A percentile compares a stretch with the other conserved stretches of the same genome.
Conservation (phyloP, 2,888 invertebrate species). For the Pseudococcus longispinus region DNA sequence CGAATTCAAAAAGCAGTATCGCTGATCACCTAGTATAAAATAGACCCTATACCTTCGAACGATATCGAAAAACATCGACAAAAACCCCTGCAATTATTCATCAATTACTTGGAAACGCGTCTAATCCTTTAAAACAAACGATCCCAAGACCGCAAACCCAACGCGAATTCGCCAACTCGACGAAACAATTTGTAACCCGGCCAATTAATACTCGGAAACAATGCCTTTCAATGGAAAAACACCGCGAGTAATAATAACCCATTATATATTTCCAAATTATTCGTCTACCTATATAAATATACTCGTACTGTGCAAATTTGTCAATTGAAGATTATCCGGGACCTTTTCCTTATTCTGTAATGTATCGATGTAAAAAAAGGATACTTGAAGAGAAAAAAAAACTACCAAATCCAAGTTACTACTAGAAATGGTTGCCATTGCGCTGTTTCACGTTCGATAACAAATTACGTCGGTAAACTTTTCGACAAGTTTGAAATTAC, state of each 20-base stretch:
- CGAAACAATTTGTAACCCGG: conserved; percentile 22
- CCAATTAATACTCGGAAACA: conserved; percentile 17
- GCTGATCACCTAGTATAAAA: no score
- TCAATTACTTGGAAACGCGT: background rate
- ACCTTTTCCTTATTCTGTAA: background rate
- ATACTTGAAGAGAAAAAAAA: background rate
- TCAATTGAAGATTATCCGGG: background rate
- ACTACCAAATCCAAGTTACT: background rate
- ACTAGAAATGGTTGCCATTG: background rate
- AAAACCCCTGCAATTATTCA: background rate
- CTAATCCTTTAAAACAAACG: conserved; percentile 19
- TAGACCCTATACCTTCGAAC: no score
- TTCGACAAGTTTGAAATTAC: conserved; percentile 20
- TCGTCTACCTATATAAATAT: background rate
- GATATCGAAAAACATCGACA: no score
- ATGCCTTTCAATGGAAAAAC: background rate
- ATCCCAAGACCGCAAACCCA: background rate
- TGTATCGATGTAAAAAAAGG: background rate
- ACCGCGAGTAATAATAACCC: background rate
- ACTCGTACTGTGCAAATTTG: background rate
- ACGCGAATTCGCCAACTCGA: background rate
- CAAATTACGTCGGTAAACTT: conserved; percentile 9
- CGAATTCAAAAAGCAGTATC: no score
- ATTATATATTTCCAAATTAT: background rate
- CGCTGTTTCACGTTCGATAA: background rate